phyloP scores from a whole-genome alignment of 1,140 invertebrate genomes.

The Procambarus virginalis region DNA sequence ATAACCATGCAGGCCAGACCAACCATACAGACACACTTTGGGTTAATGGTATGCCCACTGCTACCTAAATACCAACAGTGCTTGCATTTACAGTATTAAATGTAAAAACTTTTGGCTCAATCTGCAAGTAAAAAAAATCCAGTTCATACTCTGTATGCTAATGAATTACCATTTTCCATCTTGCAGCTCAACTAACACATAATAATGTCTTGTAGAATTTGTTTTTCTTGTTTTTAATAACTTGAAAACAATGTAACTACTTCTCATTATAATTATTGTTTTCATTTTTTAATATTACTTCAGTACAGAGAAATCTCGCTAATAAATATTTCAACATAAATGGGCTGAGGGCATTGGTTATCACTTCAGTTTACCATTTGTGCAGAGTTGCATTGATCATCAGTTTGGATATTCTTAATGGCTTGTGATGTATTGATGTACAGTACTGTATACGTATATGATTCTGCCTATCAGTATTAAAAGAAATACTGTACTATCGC shows the following conservation, averaged over 20 bases:
- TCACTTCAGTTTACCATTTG: not conserved
- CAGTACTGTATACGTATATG: not conserved
- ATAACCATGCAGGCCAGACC: conserved; percentile 74
- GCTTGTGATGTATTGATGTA: not conserved
- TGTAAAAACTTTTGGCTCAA: not conserved
- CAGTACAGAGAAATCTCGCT: not conserved
- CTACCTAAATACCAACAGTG: not conserved
- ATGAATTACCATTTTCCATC: not conserved
- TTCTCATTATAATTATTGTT: not conserved
- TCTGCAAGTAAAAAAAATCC: not conserved
- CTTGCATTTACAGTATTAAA: conserved; percentile 9
- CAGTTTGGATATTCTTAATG: not conserved
- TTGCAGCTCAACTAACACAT: not conserved
- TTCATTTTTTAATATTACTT: not conserved
- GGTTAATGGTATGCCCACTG: conserved; percentile 69
- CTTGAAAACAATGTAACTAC: not conserved
- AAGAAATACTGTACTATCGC: not conserved
- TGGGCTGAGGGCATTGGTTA: not conserved
- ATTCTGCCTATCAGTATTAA: not conserved
- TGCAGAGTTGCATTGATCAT: conserved; percentile 3
- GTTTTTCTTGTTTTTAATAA: not conserved
- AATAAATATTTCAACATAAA: not conserved
- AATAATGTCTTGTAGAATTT: not conserved
- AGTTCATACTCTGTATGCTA: not conserved
- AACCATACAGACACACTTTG: conserved; percentile 69